Evolutionary conservation across 2,113 vertebrate genomes (phyloP), one percentile per base, ranked within the genome.

Genomic region (Edolisoma coerulescens): DNA sequence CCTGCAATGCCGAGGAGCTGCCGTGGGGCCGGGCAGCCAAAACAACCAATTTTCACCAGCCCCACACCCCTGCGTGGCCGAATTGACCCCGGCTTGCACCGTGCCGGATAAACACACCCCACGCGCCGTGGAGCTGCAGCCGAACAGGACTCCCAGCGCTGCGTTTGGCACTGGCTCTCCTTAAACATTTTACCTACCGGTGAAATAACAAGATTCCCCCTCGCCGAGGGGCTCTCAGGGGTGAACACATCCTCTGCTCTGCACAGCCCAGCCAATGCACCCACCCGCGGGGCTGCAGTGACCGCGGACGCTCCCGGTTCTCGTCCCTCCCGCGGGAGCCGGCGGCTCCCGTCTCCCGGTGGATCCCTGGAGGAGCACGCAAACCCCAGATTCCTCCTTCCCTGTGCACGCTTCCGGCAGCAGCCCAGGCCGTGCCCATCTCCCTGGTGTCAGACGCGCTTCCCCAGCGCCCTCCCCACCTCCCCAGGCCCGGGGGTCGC

Each of bases 61-160:
- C 61, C 78, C 60, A 21, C 16, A 20, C n/a, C 32, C 26, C 52
- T 5, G 3, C 3, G 33, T 3, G 27, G 60, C 26, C 42, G 57
- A 7, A 53, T 15, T 33, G 32, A 19, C 2, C 37, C 83, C 4
- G 8, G 44, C 6, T 39, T 6, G 57, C 49, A 11, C 6, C 0
- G 1, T 37, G 63, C 67, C 2, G 0, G 28, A 23, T 6, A 33
- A 73, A 61, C 0, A 2, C 42, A 1, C 9, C 63, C 61, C 37
- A 3, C 0, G 2, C 0, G 0, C 30, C 3, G 2, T 1, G 27
- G 49, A 59, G 50, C 50, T 2, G 11, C 70, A 39, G 87, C 70
- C 1, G 1, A 64, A 73, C 12, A 0, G 28, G 20, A 4, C 26
- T 35, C 23, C 77, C 2, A 0, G 41, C 22, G 61, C 67, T 57